phyloP scores from a whole-genome alignment of 2,888 invertebrate genomes.

The Pammene aurita region DNA sequence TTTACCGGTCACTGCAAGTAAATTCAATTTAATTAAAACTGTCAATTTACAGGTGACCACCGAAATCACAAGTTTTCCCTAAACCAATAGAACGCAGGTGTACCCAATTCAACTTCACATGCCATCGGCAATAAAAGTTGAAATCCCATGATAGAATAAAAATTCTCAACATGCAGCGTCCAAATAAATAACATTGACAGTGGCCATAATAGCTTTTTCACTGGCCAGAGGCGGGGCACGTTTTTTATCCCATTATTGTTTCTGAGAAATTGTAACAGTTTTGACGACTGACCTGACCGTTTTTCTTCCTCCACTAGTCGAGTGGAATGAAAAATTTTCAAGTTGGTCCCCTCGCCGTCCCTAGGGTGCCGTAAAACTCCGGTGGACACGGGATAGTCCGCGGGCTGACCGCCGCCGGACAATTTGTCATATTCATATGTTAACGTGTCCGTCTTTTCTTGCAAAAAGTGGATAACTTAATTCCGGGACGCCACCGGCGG shows the following conservation, averaged over 20 bases:
- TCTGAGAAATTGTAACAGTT: conserved; percentile 83
- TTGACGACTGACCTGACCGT: conserved; percentile 82
- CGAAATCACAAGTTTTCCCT: conserved; percentile 32
- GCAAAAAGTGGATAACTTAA: conserved; percentile 83
- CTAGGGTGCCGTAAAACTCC: conserved; percentile 81
- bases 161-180: conserved; percentile 75
- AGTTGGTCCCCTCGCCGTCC: conserved; percentile 76
- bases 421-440: conserved; percentile 85
- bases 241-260: conserved; percentile 81
- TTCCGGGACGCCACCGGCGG: conserved; percentile 66
- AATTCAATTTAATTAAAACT: background rate
- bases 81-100: conserved; percentile 45
- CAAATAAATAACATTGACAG: conserved; percentile 83
- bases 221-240: conserved; percentile 66
- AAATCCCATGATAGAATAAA: conserved; percentile 79
- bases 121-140: conserved; percentile 72
- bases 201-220: conserved; percentile 73
- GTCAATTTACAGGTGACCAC: conserved; percentile 2
- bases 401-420: conserved; percentile 74
- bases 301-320: conserved; percentile 75
- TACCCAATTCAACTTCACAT: conserved; percentile 56
- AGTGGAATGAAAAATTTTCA: conserved; percentile 83
- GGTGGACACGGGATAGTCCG: conserved; percentile 68
- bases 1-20: background rate
- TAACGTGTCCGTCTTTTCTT: conserved; percentile 82